Evolutionary conservation across 1,140 invertebrate species (phyloP), one percentile per base, ranked within the genome.

Genomic region (Apocrypta bakeri): DNA sequence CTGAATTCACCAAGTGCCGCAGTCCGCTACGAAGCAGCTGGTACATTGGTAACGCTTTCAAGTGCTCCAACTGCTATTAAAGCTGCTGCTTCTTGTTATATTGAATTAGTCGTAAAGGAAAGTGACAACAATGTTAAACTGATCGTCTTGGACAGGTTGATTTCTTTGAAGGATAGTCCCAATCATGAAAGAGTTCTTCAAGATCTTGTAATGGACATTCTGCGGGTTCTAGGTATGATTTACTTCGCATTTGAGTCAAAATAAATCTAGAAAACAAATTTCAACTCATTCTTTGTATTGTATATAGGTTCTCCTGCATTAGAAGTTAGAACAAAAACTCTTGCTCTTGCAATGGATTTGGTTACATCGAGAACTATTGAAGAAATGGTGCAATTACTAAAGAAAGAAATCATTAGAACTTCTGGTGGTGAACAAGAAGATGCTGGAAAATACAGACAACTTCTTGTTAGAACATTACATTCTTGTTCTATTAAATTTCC

Each of bases 71-170:
- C 98, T 27, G 98, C 99, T 11, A 97, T 99, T 84, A 99, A 98
- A 94, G 96, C 98, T 37, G 99, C 98, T 33, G 98, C 98, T 17
- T 96, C 96, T 42, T 98, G 98, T 91, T 99, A 99, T 91, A 99
- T 99, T 88, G 99, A 99, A 88, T 92, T 99, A 83, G 98, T 99
- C 84, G 96, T 99, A 6, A 99, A 99, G 93, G 99, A 99, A 92
- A 99, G 98, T 91, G 99, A 99, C 90, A 99, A 99, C 92, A 99
- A 99, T 94, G 98, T 99, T 0, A 99, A 99, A 92, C 93, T 99
- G 69, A 99, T 99, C 87, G 98, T 99, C 2, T 93, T 99, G 82
- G 98, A 99, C 90, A 95, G 98, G 71, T 93, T 99, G 75, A 96
- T 99, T 86, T 95, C 96, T 2, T 94, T 99, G 88, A 96, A 96